A percentile compares a stretch with the other conserved stretches of the same genome.
These are phyloP conservation scores for Drosophila atripex DNA, from an alignment of 2,888 invertebrate species.

Conservation along the genomic window DNA sequence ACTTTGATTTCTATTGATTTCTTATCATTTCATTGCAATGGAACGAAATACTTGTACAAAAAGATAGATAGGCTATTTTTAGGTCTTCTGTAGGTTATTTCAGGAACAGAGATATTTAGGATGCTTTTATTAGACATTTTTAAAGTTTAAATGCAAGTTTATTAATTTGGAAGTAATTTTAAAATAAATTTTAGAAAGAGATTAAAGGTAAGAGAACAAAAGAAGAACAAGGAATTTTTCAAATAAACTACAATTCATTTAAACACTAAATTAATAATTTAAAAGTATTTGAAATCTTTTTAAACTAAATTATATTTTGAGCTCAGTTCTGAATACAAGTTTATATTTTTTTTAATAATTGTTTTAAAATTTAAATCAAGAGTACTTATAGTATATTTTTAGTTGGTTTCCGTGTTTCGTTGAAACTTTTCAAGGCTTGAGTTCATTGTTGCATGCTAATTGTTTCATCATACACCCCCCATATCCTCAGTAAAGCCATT, in stretches of 20 bases:
- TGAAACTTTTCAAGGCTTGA: constrained; percentile 29
- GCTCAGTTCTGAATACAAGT: too few relatives aligned
- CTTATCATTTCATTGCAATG: constrained; percentile 70
- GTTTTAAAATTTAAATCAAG: too few relatives aligned
- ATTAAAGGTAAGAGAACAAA: not conserved
- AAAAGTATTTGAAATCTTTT: too few relatives aligned
- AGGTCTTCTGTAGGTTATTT: not conserved
- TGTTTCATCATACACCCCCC: constrained; percentile 36
- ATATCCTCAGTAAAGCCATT: constrained; percentile 1
- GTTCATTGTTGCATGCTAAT: constrained; percentile 56
- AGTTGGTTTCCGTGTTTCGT: constrained; percentile 43
- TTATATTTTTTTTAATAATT: too few relatives aligned
- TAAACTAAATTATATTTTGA: not conserved
- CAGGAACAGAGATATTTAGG: not conserved
- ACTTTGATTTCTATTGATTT: constrained; percentile 84
- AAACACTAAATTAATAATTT: too few relatives aligned
- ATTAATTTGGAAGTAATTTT: not conserved
- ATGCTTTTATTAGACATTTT: not conserved
- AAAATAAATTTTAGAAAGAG: not conserved
- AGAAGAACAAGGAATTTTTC: not conserved
- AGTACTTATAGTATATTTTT: constrained; percentile 3
- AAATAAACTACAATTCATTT: not conserved
- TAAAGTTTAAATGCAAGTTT: not conserved
- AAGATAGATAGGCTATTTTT: not conserved
- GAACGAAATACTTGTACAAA: constrained; percentile 5